Evolutionary conservation across 2,113 vertebrate species (phyloP).

Genomic region (Scatophagus argus): DNA sequence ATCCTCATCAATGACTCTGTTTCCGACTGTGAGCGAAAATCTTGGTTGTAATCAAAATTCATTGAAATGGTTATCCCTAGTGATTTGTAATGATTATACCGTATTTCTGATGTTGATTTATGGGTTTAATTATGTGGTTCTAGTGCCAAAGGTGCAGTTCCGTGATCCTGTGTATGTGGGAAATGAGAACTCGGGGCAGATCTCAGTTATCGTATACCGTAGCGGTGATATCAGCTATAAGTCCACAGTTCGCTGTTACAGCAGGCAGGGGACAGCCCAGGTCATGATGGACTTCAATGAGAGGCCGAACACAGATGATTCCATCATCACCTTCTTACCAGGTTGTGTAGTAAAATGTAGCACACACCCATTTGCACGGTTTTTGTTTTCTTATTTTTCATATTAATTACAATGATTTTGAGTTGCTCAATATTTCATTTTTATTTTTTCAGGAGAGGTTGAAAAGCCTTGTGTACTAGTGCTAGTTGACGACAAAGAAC

Average conservation of each 20-base stretch:
- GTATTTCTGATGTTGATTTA: conserved; percentile 19
- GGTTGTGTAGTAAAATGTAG: conserved; percentile 78
- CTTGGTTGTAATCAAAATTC: not conserved
- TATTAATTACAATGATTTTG: not conserved
- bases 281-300: conserved; percentile 97
- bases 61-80: not conserved
- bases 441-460: conserved; percentile 87
- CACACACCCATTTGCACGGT: not conserved
- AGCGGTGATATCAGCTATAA: conserved; percentile 88
- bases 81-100: not conserved
- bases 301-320: conserved; percentile 92
- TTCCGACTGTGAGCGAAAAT: conserved; percentile 90
- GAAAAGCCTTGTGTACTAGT: conserved; percentile 89
- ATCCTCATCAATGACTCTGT: conserved; percentile 92
- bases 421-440: not conserved
- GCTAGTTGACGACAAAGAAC: conserved; percentile 88
- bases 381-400: not conserved
- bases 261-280: conserved; percentile 93
- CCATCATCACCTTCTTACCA: conserved; percentile 90
- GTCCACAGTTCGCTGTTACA: conserved; percentile 94
- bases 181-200: conserved; percentile 86
- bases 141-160: conserved; percentile 96
- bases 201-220: conserved; percentile 87
- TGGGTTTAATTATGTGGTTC: conserved; percentile 32
- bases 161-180: conserved; percentile 85